Conservation (phyloP, 2,888 invertebrate species). For the Rhingia campestris region DNA sequence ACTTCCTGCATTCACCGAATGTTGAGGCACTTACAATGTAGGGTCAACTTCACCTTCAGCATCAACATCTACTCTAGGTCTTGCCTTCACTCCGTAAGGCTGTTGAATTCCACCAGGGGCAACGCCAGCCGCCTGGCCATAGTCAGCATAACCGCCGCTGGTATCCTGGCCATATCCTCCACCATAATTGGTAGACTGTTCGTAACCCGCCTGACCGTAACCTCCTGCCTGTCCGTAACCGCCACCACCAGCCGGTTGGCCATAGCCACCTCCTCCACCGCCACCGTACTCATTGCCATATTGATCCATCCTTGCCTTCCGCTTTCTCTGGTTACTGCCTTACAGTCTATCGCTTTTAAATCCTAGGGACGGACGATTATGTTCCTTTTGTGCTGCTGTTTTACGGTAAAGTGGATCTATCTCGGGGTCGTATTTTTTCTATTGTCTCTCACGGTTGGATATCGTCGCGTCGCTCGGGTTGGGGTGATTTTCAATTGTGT, state of each 20-base stretch:
- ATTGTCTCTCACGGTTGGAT: constrained; percentile 34
- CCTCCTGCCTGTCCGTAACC: constrained; percentile 67
- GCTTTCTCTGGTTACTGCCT: constrained; percentile 24
- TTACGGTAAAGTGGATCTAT: constrained; percentile 46
- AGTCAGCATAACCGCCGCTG: constrained; percentile 62
- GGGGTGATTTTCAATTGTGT: constrained; percentile 16
- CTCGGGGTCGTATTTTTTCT: constrained; percentile 34
- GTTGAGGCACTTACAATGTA: constrained; percentile 85
- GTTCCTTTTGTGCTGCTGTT: constrained; percentile 44
- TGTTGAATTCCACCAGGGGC: constrained; percentile 69
- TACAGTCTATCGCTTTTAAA: constrained; percentile 38
- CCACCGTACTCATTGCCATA: constrained; percentile 77
- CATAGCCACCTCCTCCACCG: constrained; percentile 76
- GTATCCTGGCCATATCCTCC: constrained; percentile 73
- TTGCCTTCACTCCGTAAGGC: constrained; percentile 79
- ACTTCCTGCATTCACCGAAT: too few relatives aligned
- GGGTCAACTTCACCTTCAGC: constrained; percentile 94
- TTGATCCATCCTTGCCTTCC: constrained; percentile 77
- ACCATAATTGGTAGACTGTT: constrained; percentile 71
- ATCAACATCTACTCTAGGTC: constrained; percentile 92
- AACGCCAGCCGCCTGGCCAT: constrained; percentile 29
- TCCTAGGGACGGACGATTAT: constrained; percentile 57
- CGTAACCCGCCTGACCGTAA: constrained; percentile 72
- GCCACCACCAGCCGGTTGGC: constrained; percentile 76
- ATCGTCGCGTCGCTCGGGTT: constrained; percentile 1